phyloP scores from a whole-genome alignment of 2,797 vertebrate genomes.

The Alauda arvensis region DNA sequence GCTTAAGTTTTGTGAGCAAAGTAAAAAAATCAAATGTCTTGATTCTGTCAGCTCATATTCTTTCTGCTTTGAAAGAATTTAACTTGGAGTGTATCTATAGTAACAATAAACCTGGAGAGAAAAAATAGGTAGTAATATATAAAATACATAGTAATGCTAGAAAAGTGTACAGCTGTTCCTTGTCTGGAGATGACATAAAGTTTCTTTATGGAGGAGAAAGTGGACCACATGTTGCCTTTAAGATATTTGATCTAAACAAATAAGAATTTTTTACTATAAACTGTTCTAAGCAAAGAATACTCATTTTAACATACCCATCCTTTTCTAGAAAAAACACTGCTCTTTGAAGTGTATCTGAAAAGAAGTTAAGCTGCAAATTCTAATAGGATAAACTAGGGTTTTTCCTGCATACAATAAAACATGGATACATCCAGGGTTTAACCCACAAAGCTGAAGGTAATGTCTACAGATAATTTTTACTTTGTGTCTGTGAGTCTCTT shows the following conservation, averaged over 20 bases:
- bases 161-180: background rate
- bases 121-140: background rate
- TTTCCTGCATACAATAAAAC: background rate
- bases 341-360: background rate
- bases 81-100: background rate
- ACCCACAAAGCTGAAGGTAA: background rate
- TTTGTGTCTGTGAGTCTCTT: background rate
- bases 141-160: background rate
- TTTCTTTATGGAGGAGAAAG: background rate
- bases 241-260: background rate
- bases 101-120: background rate
- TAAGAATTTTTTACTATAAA: background rate
- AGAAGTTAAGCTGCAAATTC: background rate
- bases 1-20: background rate
- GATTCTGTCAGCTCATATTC: background rate
- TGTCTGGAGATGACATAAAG: background rate
- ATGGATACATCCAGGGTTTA: background rate
- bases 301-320: background rate
- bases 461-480: background rate
- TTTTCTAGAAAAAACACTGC: background rate
- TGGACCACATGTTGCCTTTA: background rate
- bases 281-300: background rate
- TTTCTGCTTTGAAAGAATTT: background rate
- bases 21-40: background rate
- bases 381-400: background rate